Base-by-base conservation (phyloP, 2,888 invertebrate genomes). In the Polyploca ridens region DNA sequence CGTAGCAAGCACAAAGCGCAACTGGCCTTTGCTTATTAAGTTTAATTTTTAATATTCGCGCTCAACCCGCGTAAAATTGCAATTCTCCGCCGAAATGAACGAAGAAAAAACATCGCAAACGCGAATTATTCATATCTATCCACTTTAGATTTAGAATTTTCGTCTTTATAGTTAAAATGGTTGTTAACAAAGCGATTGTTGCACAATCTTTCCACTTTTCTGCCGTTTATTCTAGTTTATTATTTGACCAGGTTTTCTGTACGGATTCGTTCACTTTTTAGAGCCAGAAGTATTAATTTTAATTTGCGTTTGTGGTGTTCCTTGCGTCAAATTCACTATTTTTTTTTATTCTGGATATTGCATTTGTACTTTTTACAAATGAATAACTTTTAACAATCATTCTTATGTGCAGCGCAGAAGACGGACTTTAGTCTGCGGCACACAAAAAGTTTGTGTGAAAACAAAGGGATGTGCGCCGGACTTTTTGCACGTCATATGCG, bases 1-100 rank as follows among this genome's bases (percentile, higher is more conserved):
- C 75, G 71, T 73, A 69, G 65, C 68, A 46, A 68, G 65, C 77
- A 85, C 83, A 85, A 82, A 81, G 85, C 78, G 75, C 75, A 67
- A 79, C 79, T 74, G 77, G 69, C 77, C 78, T 82, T 80, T 84
- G 89, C 90, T 91, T 93, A 93, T 93, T 92, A 93, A 90, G 83
- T 91, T 93, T 90, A 93, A 92, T 93, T 93, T 93, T 93, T 93
- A 93, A 93, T 93, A 93, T 92, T 86, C 91, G 86, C 81, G 91
- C 86, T 81, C 93, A 89, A 69, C 70, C 84, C 85, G 87, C 92
- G 93, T 90, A 91, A 93, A 93, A 93, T 93, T 93, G 90, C 91
- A 89, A 89, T 90, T 85, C 83, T 80, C 85, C 77, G 75, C 72
- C 76, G 77, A 85, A 89, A 87, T 75, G 75, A 19, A 54, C 16